A percentile compares a stretch with the other conserved stretches of the same genome.
Conservation (phyloP, 2,888 invertebrate species). For the Apodemia zela region DNA sequence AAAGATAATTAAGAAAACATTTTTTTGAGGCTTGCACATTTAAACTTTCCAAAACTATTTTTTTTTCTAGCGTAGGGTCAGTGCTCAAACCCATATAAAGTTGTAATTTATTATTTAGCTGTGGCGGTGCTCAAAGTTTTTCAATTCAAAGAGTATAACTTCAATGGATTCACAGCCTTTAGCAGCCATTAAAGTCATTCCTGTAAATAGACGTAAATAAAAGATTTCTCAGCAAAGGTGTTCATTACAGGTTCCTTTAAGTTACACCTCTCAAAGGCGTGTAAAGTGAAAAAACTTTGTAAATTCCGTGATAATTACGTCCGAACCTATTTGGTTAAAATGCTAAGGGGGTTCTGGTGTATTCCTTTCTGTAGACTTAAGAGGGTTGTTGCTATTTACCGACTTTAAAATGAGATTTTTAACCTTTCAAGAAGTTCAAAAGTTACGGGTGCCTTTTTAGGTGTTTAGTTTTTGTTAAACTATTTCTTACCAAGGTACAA, state of each 20-base stretch:
- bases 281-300: conserved; percentile 13
- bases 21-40: too few relatives aligned
- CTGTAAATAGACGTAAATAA: conserved; percentile 4
- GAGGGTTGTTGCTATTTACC: background rate
- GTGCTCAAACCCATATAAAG: too few relatives aligned
- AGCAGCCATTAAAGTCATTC: conserved; percentile 10
- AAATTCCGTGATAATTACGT: conserved; percentile 11
- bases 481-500: background rate
- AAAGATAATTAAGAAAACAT: too few relatives aligned
- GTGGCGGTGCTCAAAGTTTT: background rate
- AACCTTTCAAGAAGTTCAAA: background rate
- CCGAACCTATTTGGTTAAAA: conserved; percentile 11
- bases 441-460: background rate
- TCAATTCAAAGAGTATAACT: conserved; percentile 3
- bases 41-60: too few relatives aligned
- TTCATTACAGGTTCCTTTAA: conserved; percentile 9
- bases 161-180: background rate
- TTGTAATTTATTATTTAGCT: background rate
- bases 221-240: conserved; percentile 5
- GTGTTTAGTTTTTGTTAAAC: background rate
- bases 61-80: too few relatives aligned
- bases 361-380: background rate
- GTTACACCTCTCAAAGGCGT: conserved; percentile 13
- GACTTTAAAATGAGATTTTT: background rate
- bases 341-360: background rate